phyloP scores from a whole-genome alignment of 2,888 invertebrate species.

The Celastrina argiolus region DNA sequence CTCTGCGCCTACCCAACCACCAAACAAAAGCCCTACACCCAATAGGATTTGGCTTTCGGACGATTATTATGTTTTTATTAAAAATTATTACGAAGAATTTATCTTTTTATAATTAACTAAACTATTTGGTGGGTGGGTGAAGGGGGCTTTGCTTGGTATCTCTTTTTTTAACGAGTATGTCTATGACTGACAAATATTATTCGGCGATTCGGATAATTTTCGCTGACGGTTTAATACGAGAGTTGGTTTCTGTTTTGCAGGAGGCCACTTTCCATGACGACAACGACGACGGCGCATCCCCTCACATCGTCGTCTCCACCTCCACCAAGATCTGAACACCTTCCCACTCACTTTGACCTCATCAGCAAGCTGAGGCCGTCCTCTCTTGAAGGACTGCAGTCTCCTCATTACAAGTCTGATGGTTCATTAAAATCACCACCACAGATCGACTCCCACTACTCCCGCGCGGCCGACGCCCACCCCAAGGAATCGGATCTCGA shows the following conservation, averaged over 20 bases:
- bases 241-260: constrained; percentile 60
- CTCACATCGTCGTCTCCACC: constrained; percentile 76
- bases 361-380: constrained; percentile 75
- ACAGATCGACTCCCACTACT: constrained; percentile 79
- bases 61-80: constrained; percentile 28
- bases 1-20: constrained; percentile 77
- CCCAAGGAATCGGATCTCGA: constrained; percentile 58
- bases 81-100: constrained; percentile 26
- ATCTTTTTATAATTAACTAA: constrained; percentile 53
- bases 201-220: constrained; percentile 26
- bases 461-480: constrained; percentile 71
- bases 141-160: constrained; percentile 80
- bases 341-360: constrained; percentile 75
- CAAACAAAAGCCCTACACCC: constrained; percentile 78
- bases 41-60: constrained; percentile 51
- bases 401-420: constrained; percentile 68
- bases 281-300: constrained; percentile 76
- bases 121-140: constrained; percentile 78
- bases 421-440: constrained; percentile 73
- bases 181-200: constrained; percentile 18
- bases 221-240: constrained; percentile 58
- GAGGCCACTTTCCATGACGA: constrained; percentile 77
- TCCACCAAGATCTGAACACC: constrained; percentile 74
- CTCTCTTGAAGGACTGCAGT: constrained; percentile 70
- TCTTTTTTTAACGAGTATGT: constrained; percentile 42